Conservation (phyloP, 2,797 vertebrate genomes). For the Aulostomus chinensis region DNA sequence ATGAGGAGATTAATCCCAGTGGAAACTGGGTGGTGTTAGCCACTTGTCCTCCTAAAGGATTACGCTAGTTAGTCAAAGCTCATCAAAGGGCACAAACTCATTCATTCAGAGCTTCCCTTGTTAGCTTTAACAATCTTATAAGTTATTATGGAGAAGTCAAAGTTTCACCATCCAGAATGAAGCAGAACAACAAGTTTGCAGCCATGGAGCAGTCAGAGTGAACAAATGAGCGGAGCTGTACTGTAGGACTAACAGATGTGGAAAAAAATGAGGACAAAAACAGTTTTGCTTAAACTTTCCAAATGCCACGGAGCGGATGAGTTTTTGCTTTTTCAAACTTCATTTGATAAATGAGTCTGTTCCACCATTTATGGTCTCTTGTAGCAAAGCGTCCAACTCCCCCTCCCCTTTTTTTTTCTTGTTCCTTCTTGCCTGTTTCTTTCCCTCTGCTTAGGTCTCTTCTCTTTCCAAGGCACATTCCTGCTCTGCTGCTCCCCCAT, state of each 20-base stretch:
- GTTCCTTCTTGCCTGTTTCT: constrained; percentile 80
- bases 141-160: constrained; percentile 18
- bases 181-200: constrained; percentile 34
- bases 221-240: constrained; percentile 34
- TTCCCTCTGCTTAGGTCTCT: constrained; percentile 72
- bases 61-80: constrained; percentile 47
- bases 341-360: constrained; percentile 68
- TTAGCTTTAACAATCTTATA: constrained; percentile 5
- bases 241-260: constrained; percentile 47
- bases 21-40: constrained; percentile 42
- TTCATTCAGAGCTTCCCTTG: constrained; percentile 14
- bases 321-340: constrained; percentile 56
- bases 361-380: constrained; percentile 58
- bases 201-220: constrained; percentile 21
- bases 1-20: constrained; percentile 51
- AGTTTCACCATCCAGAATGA: constrained; percentile 1
- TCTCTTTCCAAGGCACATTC: constrained; percentile 75
- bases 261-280: constrained; percentile 57
- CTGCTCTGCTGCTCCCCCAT: constrained; percentile 81
- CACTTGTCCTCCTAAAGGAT: constrained; percentile 40
- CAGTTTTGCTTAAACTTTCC: constrained; percentile 51
- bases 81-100: constrained; percentile 15
- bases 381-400: constrained; percentile 54
- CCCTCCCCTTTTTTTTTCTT: constrained; percentile 60
- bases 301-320: constrained; percentile 40